Conservation (phyloP, 2,888 invertebrate species). For the Dynastes hyllus region DNA sequence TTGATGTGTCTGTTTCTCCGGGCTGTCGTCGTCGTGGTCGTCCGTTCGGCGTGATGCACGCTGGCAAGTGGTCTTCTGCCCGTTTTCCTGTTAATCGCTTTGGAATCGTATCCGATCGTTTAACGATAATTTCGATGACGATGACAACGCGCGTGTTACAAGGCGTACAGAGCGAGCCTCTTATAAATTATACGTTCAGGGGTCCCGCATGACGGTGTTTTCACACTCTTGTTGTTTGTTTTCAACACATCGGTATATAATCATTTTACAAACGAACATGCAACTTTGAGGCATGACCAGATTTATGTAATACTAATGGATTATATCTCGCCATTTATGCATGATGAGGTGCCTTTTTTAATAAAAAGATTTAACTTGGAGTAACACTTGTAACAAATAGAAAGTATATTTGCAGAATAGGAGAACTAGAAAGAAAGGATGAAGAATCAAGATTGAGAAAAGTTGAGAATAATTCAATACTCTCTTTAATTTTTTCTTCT, state of each 20-base stretch:
- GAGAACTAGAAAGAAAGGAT: too few relatives aligned
- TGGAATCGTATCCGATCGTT: slow-evolving; percentile 40
- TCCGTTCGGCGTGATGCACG: neutral
- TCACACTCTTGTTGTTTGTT: slow-evolving; percentile 30
- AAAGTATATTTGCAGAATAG: too few relatives aligned
- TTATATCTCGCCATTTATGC: neutral
- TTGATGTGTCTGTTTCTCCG: slow-evolving; percentile 11
- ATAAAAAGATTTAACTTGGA: too few relatives aligned
- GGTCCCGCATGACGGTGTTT: slow-evolving; percentile 9
- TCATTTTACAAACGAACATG: neutral
- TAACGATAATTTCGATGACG: slow-evolving; percentile 41
- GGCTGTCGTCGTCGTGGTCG: slow-evolving; percentile 2
- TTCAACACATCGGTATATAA: slow-evolving; percentile 10
- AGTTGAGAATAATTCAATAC: too few relatives aligned
- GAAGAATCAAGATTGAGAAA: too few relatives aligned
- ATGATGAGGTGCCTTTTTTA: neutral
- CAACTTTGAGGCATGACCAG: neutral
- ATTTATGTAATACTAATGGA: neutral
- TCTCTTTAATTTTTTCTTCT: too few relatives aligned
- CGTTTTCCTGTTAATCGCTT: slow-evolving; percentile 24
- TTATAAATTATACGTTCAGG: slow-evolving; percentile 36
- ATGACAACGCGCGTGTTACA: slow-evolving; percentile 21
- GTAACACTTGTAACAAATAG: too few relatives aligned
- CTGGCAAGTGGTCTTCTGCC: slow-evolving; percentile 7
- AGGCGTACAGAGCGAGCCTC: slow-evolving; percentile 26